Percentiles rank a stretch among this genome's conserved stretches.
phyloP scores from a whole-genome alignment of 1,140 invertebrate species.

The Drosophila pseudoananassae region DNA sequence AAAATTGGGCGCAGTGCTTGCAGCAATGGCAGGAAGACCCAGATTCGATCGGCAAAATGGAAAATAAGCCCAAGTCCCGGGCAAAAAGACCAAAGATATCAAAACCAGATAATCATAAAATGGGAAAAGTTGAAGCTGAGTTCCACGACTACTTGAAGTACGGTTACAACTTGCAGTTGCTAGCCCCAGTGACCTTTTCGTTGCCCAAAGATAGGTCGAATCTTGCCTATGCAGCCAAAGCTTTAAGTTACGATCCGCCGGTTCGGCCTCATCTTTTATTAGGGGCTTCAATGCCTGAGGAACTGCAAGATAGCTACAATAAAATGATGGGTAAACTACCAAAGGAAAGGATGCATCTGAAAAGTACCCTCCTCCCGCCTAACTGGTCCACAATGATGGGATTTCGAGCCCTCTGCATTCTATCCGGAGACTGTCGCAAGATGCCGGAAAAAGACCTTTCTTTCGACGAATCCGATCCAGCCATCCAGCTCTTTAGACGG shows the following conservation, averaged over 20 bases:
- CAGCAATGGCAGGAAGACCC: constrained; percentile 56
- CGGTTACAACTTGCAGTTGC: constrained; percentile 63
- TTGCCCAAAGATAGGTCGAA: constrained; percentile 31
- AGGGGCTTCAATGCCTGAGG: constrained; percentile 9
- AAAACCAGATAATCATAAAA: background rate
- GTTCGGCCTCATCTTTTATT: constrained; percentile 5
- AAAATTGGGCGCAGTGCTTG: constrained; percentile 75
- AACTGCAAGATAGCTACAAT: constrained; percentile 35
- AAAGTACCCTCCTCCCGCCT: constrained; percentile 49
- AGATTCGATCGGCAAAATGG: constrained; percentile 3
- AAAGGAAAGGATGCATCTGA: background rate
- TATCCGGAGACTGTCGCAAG: constrained; percentile 41
- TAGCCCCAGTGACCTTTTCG: background rate
- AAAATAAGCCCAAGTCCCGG: background rate
- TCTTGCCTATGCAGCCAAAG: constrained; percentile 17
- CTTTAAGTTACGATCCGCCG: constrained; percentile 23
- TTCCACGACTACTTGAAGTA: constrained; percentile 70
- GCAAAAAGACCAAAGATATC: background rate
- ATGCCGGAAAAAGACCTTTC: background rate
- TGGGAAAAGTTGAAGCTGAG: constrained; percentile 31
- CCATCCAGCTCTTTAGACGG: constrained; percentile 56
- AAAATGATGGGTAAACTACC: constrained; percentile 25
- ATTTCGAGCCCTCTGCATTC: constrained; percentile 72
- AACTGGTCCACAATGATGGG: constrained; percentile 74
- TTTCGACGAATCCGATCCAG: constrained; percentile 36